A percentile compares a stretch with the other conserved stretches of the same genome.
Evolutionary conservation across 1,140 invertebrate species (phyloP).

Genomic region (Drosophila nebulosa): DNA sequence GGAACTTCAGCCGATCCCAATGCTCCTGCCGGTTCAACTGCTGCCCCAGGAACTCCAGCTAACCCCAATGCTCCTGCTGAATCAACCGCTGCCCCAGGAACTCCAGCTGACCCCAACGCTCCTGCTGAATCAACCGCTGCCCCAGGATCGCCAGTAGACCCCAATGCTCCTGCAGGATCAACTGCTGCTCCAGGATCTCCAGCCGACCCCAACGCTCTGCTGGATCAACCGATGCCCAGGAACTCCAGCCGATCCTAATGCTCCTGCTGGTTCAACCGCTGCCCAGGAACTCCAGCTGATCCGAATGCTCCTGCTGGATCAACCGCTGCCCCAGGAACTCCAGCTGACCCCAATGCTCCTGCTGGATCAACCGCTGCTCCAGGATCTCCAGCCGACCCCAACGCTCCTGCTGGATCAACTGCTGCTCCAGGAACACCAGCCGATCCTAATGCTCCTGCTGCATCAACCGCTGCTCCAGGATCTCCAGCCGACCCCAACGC

Average conservation of each 20-base stretch:
- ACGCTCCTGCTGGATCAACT: constrained; percentile 10
- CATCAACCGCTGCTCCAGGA: neutral
- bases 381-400: constrained; percentile 9
- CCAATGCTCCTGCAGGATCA: constrained; percentile 10
- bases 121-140: no score
- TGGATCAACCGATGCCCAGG: no score
- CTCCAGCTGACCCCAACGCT: constrained; percentile 21
- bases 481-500: neutral
- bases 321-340: neutral
- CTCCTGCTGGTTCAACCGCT: constrained; percentile 4
- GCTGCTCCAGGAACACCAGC: constrained; percentile 16
- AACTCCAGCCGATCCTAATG: neutral
- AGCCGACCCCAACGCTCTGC: constrained; percentile 10
- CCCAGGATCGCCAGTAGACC: constrained; percentile 16
- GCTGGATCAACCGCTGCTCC: constrained; percentile 5
- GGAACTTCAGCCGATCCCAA: constrained; percentile 7
- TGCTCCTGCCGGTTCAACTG: constrained; percentile 4
- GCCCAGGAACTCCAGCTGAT: constrained; percentile 3
- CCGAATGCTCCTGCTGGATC: constrained; percentile 11
- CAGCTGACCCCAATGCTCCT: constrained; percentile 18
- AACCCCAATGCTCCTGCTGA: neutral
- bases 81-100: no score
- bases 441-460: neutral
- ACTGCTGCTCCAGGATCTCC: constrained; percentile 3
- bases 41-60: no score